Percentiles rank a stretch among this genome's conserved stretches.
phyloP scores from a whole-genome alignment of 2,113 vertebrate species.

The Morone saxatilis region DNA sequence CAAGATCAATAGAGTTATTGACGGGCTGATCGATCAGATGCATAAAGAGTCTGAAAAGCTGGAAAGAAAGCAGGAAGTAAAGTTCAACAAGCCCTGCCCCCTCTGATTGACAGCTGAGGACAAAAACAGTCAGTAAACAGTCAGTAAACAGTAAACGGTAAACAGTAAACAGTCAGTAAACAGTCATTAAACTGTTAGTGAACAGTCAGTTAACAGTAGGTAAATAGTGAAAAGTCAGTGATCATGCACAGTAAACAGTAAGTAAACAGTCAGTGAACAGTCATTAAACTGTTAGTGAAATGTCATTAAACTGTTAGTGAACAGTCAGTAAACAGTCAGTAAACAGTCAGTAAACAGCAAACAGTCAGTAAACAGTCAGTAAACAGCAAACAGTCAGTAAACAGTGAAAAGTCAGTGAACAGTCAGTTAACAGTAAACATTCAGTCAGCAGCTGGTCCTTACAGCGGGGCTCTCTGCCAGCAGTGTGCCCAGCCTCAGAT shows the following conservation, averaged over 20 bases:
- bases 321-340: not conserved
- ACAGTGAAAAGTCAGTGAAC: not conserved
- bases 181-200: too few species aligned
- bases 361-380: not conserved
- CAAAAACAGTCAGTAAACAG: not conserved
- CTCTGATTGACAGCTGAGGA: not conserved
- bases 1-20: not conserved
- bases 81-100: not conserved
- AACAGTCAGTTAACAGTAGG: too few species aligned
- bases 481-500: conserved; percentile 34
- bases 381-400: not conserved
- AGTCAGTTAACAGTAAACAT: not conserved
- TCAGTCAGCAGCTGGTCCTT: conserved; percentile 11
- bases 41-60: not conserved
- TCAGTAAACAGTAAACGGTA: not conserved
- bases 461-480: conserved; percentile 21
- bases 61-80: not conserved
- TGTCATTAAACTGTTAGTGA: not conserved
- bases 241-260: not conserved
- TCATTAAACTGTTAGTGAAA: not conserved
- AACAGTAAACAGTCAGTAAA: not conserved
- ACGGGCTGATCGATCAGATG: not conserved
- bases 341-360: not conserved
- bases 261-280: not conserved
- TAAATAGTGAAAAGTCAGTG: too few species aligned